A percentile compares a stretch with the other conserved stretches of the same genome.
These are phyloP conservation scores for Osedax frankpressi DNA, from an alignment of 2,888 invertebrate species.

Conservation along the genomic window DNA sequence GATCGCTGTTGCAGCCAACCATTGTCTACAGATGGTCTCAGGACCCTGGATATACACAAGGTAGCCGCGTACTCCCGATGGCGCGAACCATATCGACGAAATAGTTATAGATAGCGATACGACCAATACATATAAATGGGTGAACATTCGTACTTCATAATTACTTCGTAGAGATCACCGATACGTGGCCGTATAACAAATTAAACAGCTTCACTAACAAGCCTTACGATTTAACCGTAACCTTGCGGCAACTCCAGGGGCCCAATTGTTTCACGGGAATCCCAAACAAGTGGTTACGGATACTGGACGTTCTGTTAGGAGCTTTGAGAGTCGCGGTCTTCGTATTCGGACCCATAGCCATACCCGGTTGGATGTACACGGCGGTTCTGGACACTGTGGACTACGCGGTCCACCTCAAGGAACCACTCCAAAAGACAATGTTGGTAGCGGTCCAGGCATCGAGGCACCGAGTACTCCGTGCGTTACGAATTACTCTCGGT, in stretches of 20 bases:
- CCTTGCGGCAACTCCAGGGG: background rate
- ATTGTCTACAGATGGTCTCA: background rate
- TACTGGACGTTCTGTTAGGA: constrained; percentile 35
- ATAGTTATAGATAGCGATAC: too few relatives aligned
- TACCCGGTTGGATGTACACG: constrained; percentile 31
- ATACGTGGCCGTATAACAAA: too few relatives aligned
- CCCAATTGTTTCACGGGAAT: constrained; percentile 17
- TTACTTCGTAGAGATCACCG: too few relatives aligned
- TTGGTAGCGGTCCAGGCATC: too few relatives aligned
- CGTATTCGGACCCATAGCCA: constrained; percentile 35
- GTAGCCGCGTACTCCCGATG: too few relatives aligned
- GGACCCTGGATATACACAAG: background rate
- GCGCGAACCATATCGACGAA: too few relatives aligned
- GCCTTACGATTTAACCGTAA: too few relatives aligned
- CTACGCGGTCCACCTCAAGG: constrained; percentile 33
- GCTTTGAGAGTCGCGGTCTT: constrained; percentile 34
- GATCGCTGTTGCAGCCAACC: constrained; percentile 24
- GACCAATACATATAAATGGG: too few relatives aligned
- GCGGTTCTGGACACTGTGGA: constrained; percentile 20
- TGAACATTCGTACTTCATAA: too few relatives aligned
- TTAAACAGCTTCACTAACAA: too few relatives aligned
- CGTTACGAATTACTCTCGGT: too few relatives aligned
- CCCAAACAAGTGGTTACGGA: constrained; percentile 34
- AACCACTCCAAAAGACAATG: constrained; percentile 25
- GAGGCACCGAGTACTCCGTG: too few relatives aligned